Conservation (phyloP, 2,797 vertebrate genomes). For the Sebastiscus tertius region DNA sequence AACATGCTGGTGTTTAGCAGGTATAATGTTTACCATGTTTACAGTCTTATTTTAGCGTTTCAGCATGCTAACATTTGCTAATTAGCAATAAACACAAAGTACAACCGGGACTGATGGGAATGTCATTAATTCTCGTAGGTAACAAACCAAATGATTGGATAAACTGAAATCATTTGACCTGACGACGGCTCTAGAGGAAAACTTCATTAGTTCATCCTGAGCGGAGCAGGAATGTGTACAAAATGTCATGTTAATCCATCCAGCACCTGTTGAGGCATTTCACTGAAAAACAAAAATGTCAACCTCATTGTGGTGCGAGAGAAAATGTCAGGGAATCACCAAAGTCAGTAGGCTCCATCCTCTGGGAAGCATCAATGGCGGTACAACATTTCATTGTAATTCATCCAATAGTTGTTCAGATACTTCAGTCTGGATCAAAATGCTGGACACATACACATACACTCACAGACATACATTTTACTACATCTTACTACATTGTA, state of each 20-base stretch:
- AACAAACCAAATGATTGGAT: not conserved
- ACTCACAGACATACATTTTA: not conserved
- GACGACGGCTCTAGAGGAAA: not conserved
- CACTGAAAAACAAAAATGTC: not conserved
- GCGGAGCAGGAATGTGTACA: not conserved
- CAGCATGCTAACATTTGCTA: not conserved
- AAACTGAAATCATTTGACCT: too few species aligned
- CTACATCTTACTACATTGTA: not conserved
- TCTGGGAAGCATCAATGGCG: not conserved
- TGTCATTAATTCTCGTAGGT: not conserved
- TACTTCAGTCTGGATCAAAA: not conserved
- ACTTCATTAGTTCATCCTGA: not conserved
- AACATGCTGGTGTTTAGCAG: too few species aligned
- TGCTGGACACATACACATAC: not conserved
- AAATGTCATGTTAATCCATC: not conserved
- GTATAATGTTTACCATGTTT: too few species aligned
- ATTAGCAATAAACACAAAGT: not conserved
- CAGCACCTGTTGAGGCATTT: not conserved
- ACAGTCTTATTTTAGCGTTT: not conserved
- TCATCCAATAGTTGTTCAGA: not conserved
- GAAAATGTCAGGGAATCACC: not conserved
- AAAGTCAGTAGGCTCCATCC: not conserved
- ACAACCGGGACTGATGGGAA: not conserved
- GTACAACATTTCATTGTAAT: not conserved
- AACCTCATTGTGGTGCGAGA: not conserved